Conservation (phyloP, 2,113 vertebrate species). For the Empidonax traillii region DNA sequence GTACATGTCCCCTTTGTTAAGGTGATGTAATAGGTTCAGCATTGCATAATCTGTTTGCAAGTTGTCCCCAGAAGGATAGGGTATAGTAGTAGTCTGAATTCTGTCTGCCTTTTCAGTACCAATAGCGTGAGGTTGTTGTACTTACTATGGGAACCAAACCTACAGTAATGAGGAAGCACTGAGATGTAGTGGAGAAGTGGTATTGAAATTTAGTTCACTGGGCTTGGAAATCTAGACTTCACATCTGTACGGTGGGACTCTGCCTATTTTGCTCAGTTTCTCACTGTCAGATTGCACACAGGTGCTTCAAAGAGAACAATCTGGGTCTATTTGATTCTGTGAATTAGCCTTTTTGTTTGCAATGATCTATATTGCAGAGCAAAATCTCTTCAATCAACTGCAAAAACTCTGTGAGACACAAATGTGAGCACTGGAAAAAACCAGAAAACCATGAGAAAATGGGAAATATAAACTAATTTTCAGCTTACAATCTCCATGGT, state of each 20-base stretch:
- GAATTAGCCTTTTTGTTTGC: background rate
- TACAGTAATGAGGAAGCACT: accelerated
- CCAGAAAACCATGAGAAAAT: background rate
- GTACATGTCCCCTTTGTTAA: background rate
- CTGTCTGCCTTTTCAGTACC: background rate
- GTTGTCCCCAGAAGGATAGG: background rate
- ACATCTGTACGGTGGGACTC: background rate
- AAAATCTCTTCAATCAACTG: background rate
- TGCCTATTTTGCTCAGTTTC: background rate
- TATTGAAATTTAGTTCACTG: background rate
- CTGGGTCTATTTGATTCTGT: background rate
- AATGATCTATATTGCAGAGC: background rate
- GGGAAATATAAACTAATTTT: background rate
- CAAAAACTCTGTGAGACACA: background rate
- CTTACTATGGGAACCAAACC: background rate
- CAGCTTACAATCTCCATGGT: accelerated
- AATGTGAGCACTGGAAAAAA: background rate
- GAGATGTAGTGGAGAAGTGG: background rate
- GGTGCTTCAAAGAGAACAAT: background rate
- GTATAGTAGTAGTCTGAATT: background rate
- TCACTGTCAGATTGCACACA: background rate
- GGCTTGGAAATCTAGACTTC: background rate
- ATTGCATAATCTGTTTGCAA: background rate
- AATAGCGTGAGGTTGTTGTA: background rate
- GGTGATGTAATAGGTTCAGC: background rate